Percentiles rank a stretch among this genome's conserved stretches.
These are phyloP conservation scores for Brachypalpus laphriformis DNA, from an alignment of 2,888 invertebrate genomes.

Conservation along the genomic window DNA sequence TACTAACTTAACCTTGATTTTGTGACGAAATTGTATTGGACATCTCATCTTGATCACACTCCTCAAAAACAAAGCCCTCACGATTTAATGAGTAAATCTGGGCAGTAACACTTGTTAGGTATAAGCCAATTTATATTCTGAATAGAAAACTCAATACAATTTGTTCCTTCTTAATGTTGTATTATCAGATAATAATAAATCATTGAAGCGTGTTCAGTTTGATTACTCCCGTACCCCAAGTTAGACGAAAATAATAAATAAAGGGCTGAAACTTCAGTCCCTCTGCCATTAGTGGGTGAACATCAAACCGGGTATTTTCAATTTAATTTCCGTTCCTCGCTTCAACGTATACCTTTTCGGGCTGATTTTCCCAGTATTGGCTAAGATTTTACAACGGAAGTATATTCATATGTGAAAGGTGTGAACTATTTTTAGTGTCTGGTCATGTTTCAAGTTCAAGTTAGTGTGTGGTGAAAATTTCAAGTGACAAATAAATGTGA, in stretches of 20 bases:
- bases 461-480: neutral
- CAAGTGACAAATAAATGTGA: neutral
- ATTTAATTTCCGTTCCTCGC: neutral
- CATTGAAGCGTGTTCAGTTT: slow-evolving; percentile 4
- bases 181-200: slow-evolving; percentile 6
- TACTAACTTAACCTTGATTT: too few relatives aligned
- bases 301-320: neutral
- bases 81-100: neutral
- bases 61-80: neutral
- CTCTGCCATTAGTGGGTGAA: neutral
- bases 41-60: neutral
- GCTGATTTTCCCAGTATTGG: neutral
- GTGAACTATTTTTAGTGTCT: neutral
- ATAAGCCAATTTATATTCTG: neutral
- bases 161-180: neutral
- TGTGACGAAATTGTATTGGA: too few relatives aligned
- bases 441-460: neutral
- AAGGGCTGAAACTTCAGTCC: neutral
- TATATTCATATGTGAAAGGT: neutral
- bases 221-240: neutral
- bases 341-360: neutral
- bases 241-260: neutral
- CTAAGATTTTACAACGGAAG: neutral
- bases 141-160: neutral
- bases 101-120: neutral